phyloP scores from a whole-genome alignment of 2,797 vertebrate species.

The Pteronotus mesoamericanus region DNA sequence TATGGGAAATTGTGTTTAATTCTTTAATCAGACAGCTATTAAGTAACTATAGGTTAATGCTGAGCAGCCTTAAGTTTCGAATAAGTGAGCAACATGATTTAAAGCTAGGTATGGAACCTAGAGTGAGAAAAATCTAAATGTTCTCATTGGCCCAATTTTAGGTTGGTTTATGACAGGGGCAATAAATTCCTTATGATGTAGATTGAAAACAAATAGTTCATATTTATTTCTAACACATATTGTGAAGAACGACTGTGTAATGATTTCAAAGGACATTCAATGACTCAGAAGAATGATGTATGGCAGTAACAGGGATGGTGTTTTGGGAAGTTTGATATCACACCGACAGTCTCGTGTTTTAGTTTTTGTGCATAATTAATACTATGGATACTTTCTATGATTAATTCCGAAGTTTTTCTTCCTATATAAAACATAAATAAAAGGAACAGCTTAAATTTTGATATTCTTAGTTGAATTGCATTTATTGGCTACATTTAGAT shows the following conservation, averaged over 20 bases:
- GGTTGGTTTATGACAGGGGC: not conserved
- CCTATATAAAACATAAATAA: slow-evolving; percentile 44
- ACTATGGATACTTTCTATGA: not conserved
- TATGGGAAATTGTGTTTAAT: not conserved
- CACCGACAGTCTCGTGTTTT: not conserved
- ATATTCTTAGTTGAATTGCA: slow-evolving; percentile 49
- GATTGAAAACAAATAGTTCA: not conserved
- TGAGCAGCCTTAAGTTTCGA: not conserved
- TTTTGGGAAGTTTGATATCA: not conserved
- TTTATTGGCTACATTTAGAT: slow-evolving; percentile 52
- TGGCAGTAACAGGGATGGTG: not conserved
- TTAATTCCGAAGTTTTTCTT: slow-evolving; percentile 43
- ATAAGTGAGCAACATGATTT: not conserved
- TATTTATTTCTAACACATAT: not conserved
- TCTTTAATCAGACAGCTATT: not conserved
- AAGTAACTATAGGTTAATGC: not conserved
- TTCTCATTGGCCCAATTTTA: not conserved
- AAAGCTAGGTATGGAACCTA: not conserved
- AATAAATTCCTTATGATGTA: not conserved
- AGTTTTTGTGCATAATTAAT: not conserved
- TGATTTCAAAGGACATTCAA: not conserved
- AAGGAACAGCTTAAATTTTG: slow-evolving; percentile 29
- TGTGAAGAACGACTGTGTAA: not conserved
- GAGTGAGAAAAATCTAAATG: not conserved
- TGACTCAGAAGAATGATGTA: not conserved